Percentiles rank a stretch among this genome's conserved stretches.
These are phyloP conservation scores for Epizoanthus scotinus DNA, from an alignment of 92 coral and sea anemone genomes.

Conservation along the genomic window DNA sequence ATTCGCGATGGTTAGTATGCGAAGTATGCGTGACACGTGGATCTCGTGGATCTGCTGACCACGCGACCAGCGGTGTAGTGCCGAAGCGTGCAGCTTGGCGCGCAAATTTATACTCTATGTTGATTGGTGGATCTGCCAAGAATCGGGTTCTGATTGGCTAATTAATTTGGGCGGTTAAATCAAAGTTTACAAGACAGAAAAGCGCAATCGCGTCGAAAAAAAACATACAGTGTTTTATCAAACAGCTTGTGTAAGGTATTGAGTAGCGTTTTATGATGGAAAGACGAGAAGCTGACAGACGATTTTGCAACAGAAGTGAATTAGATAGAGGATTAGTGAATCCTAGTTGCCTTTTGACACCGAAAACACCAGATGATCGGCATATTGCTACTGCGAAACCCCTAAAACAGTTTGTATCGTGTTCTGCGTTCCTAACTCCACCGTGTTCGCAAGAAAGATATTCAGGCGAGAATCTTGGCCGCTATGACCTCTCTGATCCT, in stretches of 20 bases:
- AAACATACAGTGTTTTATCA: slow-evolving; percentile 19
- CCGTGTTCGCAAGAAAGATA: slow-evolving; percentile 27
- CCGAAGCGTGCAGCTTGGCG: not conserved
- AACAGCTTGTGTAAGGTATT: not conserved
- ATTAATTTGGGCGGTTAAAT: slow-evolving; percentile 33
- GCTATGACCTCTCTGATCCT: slow-evolving; percentile 13
- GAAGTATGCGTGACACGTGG: too few relatives aligned
- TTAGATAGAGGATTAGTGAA: slow-evolving; percentile 9
- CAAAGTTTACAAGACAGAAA: slow-evolving; percentile 20
- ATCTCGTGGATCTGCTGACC: not conserved
- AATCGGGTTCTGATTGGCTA: slow-evolving; percentile 22
- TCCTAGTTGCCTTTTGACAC: slow-evolving; percentile 17
- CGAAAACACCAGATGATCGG: slow-evolving; percentile 10
- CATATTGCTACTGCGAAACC: not conserved
- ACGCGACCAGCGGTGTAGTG: slow-evolving; percentile 15
- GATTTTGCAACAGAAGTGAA: not conserved
- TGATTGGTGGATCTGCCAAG: not conserved
- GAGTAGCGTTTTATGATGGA: not conserved
- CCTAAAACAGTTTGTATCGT: not conserved
- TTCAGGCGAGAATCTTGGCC: not conserved
- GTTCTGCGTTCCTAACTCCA: slow-evolving; percentile 34
- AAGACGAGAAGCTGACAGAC: not conserved
- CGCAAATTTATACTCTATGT: slow-evolving; percentile 2
- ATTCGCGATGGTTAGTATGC: too few relatives aligned
- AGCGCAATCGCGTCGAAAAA: slow-evolving; percentile 16